Conservation (phyloP, 2,888 invertebrate genomes). For the Yponomeuta cagnagella region DNA sequence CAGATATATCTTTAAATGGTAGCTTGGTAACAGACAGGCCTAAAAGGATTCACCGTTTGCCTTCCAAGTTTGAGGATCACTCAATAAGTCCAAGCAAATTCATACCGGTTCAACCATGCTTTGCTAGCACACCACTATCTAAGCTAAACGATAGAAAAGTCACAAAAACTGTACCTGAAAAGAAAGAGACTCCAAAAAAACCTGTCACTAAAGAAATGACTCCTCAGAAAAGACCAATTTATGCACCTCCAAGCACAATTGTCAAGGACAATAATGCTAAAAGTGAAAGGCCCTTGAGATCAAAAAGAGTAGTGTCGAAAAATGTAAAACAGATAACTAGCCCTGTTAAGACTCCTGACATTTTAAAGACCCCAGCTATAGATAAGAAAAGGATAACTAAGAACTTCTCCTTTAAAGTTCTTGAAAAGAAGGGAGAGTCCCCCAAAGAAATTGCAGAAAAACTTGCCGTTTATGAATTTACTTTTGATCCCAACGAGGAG, state of each 20-base stretch:
- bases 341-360: constrained; percentile 16
- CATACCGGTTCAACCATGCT: constrained; percentile 45
- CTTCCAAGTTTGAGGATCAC: constrained; percentile 55
- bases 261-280: constrained; percentile 47
- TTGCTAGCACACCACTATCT: constrained; percentile 55
- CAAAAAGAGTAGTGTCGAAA: constrained; percentile 7
- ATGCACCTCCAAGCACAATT: neutral
- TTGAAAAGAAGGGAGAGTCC: constrained; percentile 38
- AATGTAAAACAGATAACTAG: constrained; percentile 11
- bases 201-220: constrained; percentile 28
- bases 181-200: neutral
- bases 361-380: neutral
- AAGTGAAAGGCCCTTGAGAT: constrained; percentile 18
- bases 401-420: constrained; percentile 41
- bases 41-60: constrained; percentile 50
- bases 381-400: constrained; percentile 26
- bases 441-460: constrained; percentile 32
- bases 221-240: constrained; percentile 1
- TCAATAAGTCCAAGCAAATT: constrained; percentile 52
- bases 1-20: constrained; percentile 30
- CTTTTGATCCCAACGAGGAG: constrained; percentile 64
- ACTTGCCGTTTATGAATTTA: constrained; percentile 64
- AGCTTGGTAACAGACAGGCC: constrained; percentile 44
- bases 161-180: neutral
- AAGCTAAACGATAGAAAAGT: neutral